phyloP scores from a whole-genome alignment of 1,140 invertebrate genomes.

The Drosophila elegans region DNA sequence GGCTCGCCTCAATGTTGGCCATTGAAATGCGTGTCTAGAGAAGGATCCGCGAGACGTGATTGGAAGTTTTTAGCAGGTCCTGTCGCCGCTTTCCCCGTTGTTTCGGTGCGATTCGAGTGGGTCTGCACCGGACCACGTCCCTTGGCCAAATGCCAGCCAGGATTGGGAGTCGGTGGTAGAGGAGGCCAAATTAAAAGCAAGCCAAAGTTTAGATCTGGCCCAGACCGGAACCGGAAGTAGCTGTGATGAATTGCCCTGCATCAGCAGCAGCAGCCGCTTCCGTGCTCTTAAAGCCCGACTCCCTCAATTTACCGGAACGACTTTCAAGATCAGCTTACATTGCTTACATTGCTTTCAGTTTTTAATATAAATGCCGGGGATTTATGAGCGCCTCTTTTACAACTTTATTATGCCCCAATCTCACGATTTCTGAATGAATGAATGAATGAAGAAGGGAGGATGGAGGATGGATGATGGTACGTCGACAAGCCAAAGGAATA shows the following conservation, averaged over 20 bases:
- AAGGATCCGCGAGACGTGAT: conserved; percentile 78
- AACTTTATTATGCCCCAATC: conserved; percentile 49
- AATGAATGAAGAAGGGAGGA: not conserved
- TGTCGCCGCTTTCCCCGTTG: conserved; percentile 20
- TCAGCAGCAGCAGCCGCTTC: not conserved
- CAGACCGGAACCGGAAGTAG: conserved; percentile 70
- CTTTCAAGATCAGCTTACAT: conserved; percentile 49
- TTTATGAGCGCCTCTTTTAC: conserved; percentile 46
- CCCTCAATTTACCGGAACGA: not conserved
- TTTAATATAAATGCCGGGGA: conserved; percentile 52
- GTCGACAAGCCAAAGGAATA: conserved; percentile 24
- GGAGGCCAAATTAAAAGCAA: conserved; percentile 51
- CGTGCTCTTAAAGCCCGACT: conserved; percentile 7
- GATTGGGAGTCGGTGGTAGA: conserved; percentile 14
- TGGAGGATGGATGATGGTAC: not conserved
- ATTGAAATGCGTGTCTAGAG: conserved; percentile 82
- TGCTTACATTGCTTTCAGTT: conserved; percentile 36
- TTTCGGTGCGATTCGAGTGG: conserved; percentile 17
- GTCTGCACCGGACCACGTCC: conserved; percentile 52
- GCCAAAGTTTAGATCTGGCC: conserved; percentile 47
- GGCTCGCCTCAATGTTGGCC: conserved; percentile 43
- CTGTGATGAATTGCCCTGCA: conserved; percentile 62
- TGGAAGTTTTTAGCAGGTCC: conserved; percentile 64
- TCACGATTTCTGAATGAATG: conserved; percentile 15
- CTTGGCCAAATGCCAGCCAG: conserved; percentile 53